A percentile compares a stretch with the other conserved stretches of the same genome.
Evolutionary conservation across 2,888 invertebrate genomes (phyloP).

Genomic region (Tanytarsus gracilentus): DNA sequence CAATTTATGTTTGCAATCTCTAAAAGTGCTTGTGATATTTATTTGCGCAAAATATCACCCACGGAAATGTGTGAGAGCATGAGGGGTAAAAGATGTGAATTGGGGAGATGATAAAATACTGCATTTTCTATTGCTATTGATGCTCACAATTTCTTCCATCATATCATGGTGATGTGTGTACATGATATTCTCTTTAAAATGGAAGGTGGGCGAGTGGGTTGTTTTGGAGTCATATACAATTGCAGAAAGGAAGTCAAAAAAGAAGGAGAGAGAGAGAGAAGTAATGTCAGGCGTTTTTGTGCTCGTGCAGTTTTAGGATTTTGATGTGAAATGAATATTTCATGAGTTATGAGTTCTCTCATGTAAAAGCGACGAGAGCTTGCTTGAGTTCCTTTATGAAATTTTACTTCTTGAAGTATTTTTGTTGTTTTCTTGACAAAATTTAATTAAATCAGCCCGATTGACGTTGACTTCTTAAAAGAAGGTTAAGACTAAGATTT

Average conservation of each 20-base stretch:
- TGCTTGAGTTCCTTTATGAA: background rate
- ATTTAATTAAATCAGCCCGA: constrained; percentile 9
- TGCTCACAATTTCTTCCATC: background rate
- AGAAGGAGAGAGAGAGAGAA: background rate
- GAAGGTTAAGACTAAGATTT: too few relatives aligned
- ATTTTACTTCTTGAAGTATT: too few relatives aligned
- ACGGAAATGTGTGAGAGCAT: too few relatives aligned
- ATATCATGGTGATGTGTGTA: background rate
- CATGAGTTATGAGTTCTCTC: constrained; percentile 17
- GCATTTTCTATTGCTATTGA: constrained; percentile 9
- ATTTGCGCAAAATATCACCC: background rate
- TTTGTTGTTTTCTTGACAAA: too few relatives aligned
- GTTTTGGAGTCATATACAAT: too few relatives aligned
- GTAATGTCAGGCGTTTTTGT: background rate
- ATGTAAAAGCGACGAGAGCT: too few relatives aligned
- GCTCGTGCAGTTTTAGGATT: constrained; percentile 12
- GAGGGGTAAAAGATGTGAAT: too few relatives aligned
- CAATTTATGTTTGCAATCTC: constrained; percentile 17
- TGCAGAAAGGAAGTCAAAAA: background rate
- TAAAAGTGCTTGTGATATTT: background rate
- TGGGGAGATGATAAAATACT: background rate
- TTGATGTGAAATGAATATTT: constrained; percentile 25
- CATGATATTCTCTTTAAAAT: too few relatives aligned
- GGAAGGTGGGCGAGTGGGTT: too few relatives aligned
- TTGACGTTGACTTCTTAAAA: too few relatives aligned